These are phyloP conservation scores for Drosophila suzukii DNA, from an alignment of 1,140 invertebrate species.

Conservation along the genomic window DNA sequence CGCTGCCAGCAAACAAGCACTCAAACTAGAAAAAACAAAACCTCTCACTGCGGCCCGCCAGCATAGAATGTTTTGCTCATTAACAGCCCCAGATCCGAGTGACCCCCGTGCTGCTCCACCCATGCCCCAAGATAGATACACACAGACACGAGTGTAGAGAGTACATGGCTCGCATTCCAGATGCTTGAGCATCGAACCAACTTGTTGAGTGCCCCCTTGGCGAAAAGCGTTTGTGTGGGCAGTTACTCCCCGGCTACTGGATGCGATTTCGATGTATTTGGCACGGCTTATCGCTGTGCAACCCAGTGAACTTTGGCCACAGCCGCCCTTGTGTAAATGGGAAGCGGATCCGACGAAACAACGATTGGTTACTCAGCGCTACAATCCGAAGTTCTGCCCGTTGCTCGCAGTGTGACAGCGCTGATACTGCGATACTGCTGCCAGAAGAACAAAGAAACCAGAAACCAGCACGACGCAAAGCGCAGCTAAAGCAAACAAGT, in stretches of 20 bases:
- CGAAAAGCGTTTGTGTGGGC: slow-evolving; percentile 13
- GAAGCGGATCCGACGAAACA: background rate
- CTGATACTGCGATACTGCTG: slow-evolving; percentile 27
- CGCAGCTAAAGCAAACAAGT: slow-evolving; percentile 53
- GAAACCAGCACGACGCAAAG: slow-evolving; percentile 55
- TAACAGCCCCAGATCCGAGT: slow-evolving; percentile 16
- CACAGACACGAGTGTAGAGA: background rate
- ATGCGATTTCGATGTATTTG: slow-evolving; percentile 6
- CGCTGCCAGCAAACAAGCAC: background rate
- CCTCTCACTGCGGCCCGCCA: background rate
- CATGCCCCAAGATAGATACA: slow-evolving; percentile 17
- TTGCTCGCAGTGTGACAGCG: slow-evolving; percentile 50
- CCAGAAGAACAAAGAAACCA: slow-evolving; percentile 74
- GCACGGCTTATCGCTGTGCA: slow-evolving; percentile 23
- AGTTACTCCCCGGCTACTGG: background rate
- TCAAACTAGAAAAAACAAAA: slow-evolving; percentile 15
- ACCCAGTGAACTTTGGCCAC: slow-evolving; percentile 30
- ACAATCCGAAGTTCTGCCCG: slow-evolving; percentile 23
- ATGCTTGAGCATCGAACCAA: slow-evolving; percentile 17
- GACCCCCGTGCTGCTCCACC: background rate
- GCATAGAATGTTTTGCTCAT: slow-evolving; percentile 41
- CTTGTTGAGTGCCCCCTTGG: slow-evolving; percentile 48
- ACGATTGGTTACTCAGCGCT: slow-evolving; percentile 16
- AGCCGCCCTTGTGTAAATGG: slow-evolving; percentile 12
- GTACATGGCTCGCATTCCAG: slow-evolving; percentile 40